Evolutionary conservation across 2,888 invertebrate species (phyloP), one percentile per base, ranked within the genome.

Genomic region (Tuberolachnus salignus): DNA sequence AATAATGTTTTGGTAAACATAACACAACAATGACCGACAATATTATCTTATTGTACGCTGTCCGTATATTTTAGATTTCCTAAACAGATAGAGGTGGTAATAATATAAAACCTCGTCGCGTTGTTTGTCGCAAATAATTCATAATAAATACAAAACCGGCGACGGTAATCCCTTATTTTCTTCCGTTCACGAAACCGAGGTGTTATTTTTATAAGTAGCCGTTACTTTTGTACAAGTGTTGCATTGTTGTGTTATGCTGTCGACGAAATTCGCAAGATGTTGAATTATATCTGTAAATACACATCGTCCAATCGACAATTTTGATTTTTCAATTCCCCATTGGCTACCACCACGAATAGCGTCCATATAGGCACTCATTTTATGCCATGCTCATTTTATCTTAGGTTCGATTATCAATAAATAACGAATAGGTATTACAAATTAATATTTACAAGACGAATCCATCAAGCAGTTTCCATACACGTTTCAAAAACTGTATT

Each of bases 1-100:
- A 78, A 78, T 46, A 67, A 59, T 78, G 26, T 59, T 78, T 34
- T 34, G 19, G 21, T 49, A 51, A 59, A 78, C 75, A 78, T 8
- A 4, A 9, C 26, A 42, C 46, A 49, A 78, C 78, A 69, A 78
- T 69, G 75, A 16, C 21, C 8, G 6, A 69, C 69, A 69, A 69
- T 21, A 11, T 67, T 78, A 51, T 26, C 46, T 53, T 26, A 55
- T 66, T 57, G 75, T 75, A 10, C 26, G 3, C 19, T 4, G 34
- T 34, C 34, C 10, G 42, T 21, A 23, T 6, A 34, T 46, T 61
- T 3, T 64, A 78, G 75, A 78, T 78, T 14, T 46, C 19, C 26
- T 0, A 21, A 34, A 44, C 42, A 46, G 75, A 78, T 78, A 69
- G 42, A 66, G 74, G 71, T 71, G 59, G 46, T 26, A 26, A 46